Percentiles rank a stretch among this genome's conserved stretches.
Evolutionary conservation across 2,797 vertebrate genomes (phyloP).

Genomic region (Liasis olivaceus): DNA sequence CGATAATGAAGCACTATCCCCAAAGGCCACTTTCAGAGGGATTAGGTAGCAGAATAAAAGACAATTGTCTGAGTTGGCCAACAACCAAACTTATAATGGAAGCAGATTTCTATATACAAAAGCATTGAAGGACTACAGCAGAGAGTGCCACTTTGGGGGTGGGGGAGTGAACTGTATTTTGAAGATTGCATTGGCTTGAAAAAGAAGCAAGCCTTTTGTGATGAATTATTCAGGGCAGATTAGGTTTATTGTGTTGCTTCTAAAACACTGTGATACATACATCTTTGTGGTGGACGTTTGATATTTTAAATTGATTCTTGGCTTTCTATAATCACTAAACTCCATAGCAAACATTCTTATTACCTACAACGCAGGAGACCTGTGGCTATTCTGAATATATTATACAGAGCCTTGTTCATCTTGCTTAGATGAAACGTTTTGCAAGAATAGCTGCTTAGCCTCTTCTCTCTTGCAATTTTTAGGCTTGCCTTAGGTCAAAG

Average conservation of each 20-base stretch:
- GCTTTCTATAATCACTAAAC: not conserved
- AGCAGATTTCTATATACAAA: not conserved
- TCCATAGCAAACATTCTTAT: not conserved
- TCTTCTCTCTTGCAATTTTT: not conserved
- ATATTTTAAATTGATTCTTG: constrained; percentile 10
- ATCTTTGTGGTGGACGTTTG: not conserved
- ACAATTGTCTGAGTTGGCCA: not conserved
- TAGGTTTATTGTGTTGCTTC: not conserved
- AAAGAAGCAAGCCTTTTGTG: not conserved
- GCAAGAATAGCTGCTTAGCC: not conserved
- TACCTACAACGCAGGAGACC: not conserved
- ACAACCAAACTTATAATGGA: not conserved
- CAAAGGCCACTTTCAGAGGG: not conserved
- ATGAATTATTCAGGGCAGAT: not conserved
- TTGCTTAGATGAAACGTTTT: constrained; percentile 5
- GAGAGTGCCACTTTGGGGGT: not conserved
- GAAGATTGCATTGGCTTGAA: not conserved
- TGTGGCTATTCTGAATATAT: constrained; percentile 14
- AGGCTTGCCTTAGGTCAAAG: not conserved
- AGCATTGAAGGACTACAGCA: not conserved
- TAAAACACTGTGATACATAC: not conserved
- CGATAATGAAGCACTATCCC: not conserved
- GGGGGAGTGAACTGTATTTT: not conserved
- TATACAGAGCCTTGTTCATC: not conserved
- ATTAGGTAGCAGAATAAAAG: not conserved